These are phyloP conservation scores for Serinus canaria DNA, from an alignment of 2,113 vertebrate species.

Conservation along the genomic window DNA sequence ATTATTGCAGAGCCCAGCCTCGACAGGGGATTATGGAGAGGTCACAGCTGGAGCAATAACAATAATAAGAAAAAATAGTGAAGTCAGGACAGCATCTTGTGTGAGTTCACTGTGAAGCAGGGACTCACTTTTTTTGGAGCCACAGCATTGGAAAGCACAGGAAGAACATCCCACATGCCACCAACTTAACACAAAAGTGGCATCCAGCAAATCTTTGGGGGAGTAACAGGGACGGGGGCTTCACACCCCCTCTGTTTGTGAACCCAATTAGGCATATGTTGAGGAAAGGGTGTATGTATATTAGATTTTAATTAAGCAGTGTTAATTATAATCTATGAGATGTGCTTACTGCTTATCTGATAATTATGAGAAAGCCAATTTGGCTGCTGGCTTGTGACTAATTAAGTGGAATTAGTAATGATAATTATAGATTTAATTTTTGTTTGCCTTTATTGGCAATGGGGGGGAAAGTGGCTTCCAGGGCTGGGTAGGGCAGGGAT, in stretches of 20 bases:
- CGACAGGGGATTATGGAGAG: constrained; percentile 58
- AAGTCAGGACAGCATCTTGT: not conserved
- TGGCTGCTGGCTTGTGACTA: constrained; percentile 84
- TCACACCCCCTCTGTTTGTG: constrained; percentile 52
- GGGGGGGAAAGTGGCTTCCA: constrained; percentile 47
- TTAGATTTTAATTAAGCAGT: constrained; percentile 86
- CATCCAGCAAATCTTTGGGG: not conserved
- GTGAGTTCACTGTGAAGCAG: not conserved
- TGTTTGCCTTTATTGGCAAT: constrained; percentile 74
- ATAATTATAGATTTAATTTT: constrained; percentile 85
- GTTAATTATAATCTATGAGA: constrained; percentile 87
- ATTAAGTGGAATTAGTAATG: constrained; percentile 87
- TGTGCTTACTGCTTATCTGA: constrained; percentile 86
- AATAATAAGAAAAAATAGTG: constrained; percentile 52
- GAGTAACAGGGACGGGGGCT: not conserved
- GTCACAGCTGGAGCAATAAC: constrained; percentile 49
- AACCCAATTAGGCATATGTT: constrained; percentile 77
- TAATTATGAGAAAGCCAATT: constrained; percentile 87
- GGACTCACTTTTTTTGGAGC: not conserved
- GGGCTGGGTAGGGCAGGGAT: not conserved
- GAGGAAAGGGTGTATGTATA: constrained; percentile 79
- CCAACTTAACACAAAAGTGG: not conserved
- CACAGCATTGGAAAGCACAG: not conserved
- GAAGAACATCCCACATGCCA: not conserved
- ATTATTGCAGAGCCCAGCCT: constrained; percentile 47